phyloP scores from a whole-genome alignment of 2,113 vertebrate genomes.

The Rhynchomys soricoides region DNA sequence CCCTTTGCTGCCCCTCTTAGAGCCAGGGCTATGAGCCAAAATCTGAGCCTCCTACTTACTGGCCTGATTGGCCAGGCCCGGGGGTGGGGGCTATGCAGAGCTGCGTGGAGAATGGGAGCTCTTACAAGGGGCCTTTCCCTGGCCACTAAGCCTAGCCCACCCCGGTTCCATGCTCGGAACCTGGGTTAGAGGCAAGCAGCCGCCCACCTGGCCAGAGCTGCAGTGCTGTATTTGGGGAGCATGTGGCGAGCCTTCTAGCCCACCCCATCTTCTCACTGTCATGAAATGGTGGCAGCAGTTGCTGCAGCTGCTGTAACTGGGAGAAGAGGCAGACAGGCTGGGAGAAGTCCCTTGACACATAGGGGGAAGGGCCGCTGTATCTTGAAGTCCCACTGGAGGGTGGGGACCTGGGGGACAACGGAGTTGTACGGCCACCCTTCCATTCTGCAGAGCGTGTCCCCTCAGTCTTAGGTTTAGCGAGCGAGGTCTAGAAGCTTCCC shows the following conservation, averaged over 20 bases:
- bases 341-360: slow-evolving; percentile 51
- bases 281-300: slow-evolving; percentile 73
- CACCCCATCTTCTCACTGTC: slow-evolving; percentile 60
- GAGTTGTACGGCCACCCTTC: background rate
- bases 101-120: background rate
- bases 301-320: slow-evolving; percentile 64
- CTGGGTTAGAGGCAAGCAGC: background rate
- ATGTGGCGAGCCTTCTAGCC: slow-evolving; percentile 15
- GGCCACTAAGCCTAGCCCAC: background rate
- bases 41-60: too few relatives aligned
- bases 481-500: background rate
- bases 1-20: background rate
- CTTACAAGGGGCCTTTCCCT: background rate
- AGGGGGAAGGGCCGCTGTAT: background rate
- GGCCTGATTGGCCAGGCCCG: background rate
- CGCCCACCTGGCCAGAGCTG: background rate
- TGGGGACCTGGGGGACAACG: background rate
- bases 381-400: slow-evolving; percentile 22
- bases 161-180: background rate
- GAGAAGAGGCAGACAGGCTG: background rate
- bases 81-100: background rate
- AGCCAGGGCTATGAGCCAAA: background rate
- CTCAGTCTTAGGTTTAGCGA: slow-evolving; percentile 11
- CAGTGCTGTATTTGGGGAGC: slow-evolving; percentile 33
- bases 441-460: slow-evolving; percentile 1